Evolutionary conservation across 2,888 invertebrate species (phyloP), one percentile per base, ranked within the genome.

Genomic region (Coremacera marginata): DNA sequence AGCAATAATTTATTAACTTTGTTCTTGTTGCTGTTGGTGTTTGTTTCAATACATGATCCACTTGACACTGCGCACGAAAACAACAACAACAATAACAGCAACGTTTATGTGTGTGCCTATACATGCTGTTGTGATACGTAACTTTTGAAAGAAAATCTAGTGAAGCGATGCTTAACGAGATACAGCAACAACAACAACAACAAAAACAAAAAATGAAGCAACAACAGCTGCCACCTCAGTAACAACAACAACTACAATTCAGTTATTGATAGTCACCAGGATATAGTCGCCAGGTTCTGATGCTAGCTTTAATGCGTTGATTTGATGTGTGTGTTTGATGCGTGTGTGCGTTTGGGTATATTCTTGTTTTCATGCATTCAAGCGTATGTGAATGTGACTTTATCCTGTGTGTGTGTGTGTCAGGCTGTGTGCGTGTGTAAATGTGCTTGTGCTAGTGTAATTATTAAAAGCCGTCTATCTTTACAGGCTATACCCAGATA

Each of bases 81-180:
- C 44, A 44, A 44, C 44, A 44, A 44, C 44, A 44, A 11, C 44
- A 44, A 44, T 11, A 44, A 44, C 44, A 44, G 11, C 44, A 44
- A 11, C 44, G 7, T 44, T 7, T 4, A 44, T 1, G 44, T 44
- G 44, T 31, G 5, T 5, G n/a, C 37, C 37, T 37, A 37, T 31
- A 5, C 31, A 1, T 44, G 44, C 7, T 44, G 44, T 44, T 44
- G 44, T 44, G 0, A 2, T 44, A 11, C 11, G 14, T 44, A 44
- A 11, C 44, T 11, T 11, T 44, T 55, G 19, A 19, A 55, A 55
- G 63, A 63, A 63, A 31, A 63, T 63, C 63, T 34, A 63, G 27
- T 63, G 63, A 34, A n/a, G 63, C 63, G 63, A 63, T 63, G 63
- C 63, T 34, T 31, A 34, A 31, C 63, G 14, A 60, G 22, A 27